Evolutionary conservation across 2,888 invertebrate species (phyloP), one percentile per base, ranked within the genome.

Genomic region (Conops quadrifasciatus): DNA sequence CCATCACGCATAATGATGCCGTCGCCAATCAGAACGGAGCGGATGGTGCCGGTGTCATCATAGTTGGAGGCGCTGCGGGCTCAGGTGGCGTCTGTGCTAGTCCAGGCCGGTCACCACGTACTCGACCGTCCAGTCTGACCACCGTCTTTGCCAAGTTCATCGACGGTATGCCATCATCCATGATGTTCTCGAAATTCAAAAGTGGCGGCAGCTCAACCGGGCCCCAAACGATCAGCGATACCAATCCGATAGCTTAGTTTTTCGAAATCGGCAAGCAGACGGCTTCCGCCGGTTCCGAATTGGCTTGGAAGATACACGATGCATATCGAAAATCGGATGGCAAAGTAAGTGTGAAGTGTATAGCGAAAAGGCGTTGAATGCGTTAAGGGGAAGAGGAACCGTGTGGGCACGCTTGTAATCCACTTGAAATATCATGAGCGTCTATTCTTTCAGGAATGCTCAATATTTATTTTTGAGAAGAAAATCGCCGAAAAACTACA

Each of bases 391-490:
- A 36, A 36, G 36, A 9, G 4, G 4, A 9, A 7, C 36, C 36
- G 36, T 36, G 36, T 4, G 36, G 9, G 9, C 5, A 9, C 36
- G 4, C 36, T 36, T 60, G 5, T 51, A 19, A 19, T n/a, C n/a
- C n/a, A n/a, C 16, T 26, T 63, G 9, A 36, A 28, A 51, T 28
- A 26, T 19, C 26, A 16, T 4, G 7, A 5, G 11, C n/a, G 66
- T 70, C 21, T 45, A 21, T 63, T 30, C 24, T 36, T 59, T 11
- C 89, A 97, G 97, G 96, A 95, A 87, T 95, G 94, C 75, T 96
- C 97, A 0, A 92, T 97, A 75, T 97, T 97, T 87, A 89, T 96
- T 71, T 96, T 97, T 85, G 97, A 97, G 86, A 97, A 97, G 85
- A 91, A 94, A 75, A 91, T 93, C 70, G 96, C 94, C 0, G 97